Base-by-base conservation (phyloP, 2,888 invertebrate genomes). In the Anodontia alba region DNA sequence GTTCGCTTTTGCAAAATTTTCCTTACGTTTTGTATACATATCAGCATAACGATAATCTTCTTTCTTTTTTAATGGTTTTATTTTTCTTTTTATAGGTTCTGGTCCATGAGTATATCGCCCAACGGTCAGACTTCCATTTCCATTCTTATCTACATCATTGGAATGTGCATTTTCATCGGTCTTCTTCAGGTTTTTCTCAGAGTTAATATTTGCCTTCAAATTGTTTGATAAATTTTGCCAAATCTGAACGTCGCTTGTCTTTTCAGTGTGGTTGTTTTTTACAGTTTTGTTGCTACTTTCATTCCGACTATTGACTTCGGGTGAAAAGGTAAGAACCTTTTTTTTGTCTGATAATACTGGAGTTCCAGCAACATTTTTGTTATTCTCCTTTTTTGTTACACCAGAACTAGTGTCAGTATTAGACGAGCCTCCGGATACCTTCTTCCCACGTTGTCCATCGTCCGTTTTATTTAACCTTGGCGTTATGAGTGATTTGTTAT, bases 61-160 rank as follows among this genome's bases (percentile, higher is more conserved):
- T 17, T 62, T 62, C 31, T 62, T 17, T 2, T 23, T 26, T 33
- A 17, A 33, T 17, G 7, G 29, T 17, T n/a, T 72, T 31, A 54
- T 57, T 57, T 54, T 72, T 2, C n/a, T 36, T n/a, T 36, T 20
- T n/a, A 72, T 38, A 10, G 72, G 72, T 36, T 72, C 72, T 57
- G 72, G 72, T 23, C 72, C 72, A n/a, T 72, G 51, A 17, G 54
- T 36, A 57, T 72, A 72, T n/a, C 72, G 51, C 0, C 72, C 72
- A 57, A 12, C 23, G 31, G 72, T 54, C 8, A 26, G n/a, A 20
- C 33, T 20, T 33, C 62, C 62, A 62, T 33, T 62, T 31, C 31
- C 33, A 17, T 31, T 31, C 20, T 46, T 46, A 20, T 20, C 3
- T 7, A 20, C 20, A 20, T 46, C 17, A 12, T 8, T 12, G 8